These are phyloP conservation scores for Onychomys torridus DNA, from an alignment of 2,797 vertebrate genomes.

Conservation along the genomic window DNA sequence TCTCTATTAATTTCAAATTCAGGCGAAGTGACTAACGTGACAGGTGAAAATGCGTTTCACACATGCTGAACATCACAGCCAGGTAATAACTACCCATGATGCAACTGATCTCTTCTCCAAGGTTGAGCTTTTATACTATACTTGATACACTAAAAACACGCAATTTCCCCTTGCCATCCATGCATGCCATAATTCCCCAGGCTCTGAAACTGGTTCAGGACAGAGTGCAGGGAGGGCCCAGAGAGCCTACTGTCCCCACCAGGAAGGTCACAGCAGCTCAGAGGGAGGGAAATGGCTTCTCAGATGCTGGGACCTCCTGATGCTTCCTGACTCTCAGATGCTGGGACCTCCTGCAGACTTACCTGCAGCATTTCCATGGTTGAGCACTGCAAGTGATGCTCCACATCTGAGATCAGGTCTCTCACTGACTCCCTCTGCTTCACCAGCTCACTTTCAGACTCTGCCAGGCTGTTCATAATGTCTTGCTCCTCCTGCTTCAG, in stretches of 20 bases:
- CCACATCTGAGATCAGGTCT: conserved; percentile 4
- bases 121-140: neutral
- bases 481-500: neutral
- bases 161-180: neutral
- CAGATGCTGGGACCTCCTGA: too few species aligned
- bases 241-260: neutral
- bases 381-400: neutral
- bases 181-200: neutral
- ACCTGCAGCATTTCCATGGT: conserved; percentile 61
- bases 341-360: neutral
- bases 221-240: neutral
- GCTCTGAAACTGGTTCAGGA: neutral
- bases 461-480: neutral
- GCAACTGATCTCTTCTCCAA: neutral
- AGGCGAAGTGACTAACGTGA: neutral
- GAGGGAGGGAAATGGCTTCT: neutral
- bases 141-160: neutral
- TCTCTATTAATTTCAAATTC: neutral
- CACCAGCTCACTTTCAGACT: neutral
- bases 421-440: neutral
- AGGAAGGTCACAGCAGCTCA: neutral
- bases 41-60: neutral
- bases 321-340: neutral
- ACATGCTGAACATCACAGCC: too few species aligned
- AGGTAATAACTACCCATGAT: neutral